Percentiles rank a stretch among this genome's conserved stretches.
phyloP scores from a whole-genome alignment of 2,888 invertebrate genomes.

The Ophioninae sp. region DNA sequence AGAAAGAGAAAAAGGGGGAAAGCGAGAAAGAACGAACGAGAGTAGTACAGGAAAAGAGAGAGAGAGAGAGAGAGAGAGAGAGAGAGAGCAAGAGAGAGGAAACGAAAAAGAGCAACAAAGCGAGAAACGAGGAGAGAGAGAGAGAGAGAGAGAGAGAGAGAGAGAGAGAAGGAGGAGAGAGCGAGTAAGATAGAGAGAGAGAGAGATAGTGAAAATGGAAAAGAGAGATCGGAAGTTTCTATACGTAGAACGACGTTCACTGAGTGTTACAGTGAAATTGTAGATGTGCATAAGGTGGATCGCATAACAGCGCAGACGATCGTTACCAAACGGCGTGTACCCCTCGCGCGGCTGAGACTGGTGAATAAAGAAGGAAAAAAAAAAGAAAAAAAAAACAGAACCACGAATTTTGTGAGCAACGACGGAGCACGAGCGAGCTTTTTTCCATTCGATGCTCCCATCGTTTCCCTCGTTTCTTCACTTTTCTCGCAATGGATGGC shows the following conservation, averaged over 20 bases:
- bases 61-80: neutral
- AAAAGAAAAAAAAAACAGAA: neutral
- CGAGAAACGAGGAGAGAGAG: too few relatives aligned
- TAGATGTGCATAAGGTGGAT: conserved; percentile 40
- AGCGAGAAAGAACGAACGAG: conserved; percentile 22
- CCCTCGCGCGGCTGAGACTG: neutral
- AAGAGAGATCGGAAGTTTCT: neutral
- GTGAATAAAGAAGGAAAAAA: neutral
- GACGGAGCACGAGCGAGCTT: conserved; percentile 14
- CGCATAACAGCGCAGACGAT: conserved; percentile 49
- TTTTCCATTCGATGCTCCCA: conserved; percentile 20
- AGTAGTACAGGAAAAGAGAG: neutral
- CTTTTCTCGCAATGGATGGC: conserved; percentile 5
- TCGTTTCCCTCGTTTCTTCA: conserved; percentile 15
- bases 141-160: neutral
- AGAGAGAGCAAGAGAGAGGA: neutral
- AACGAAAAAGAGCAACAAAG: neutral
- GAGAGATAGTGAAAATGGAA: neutral
- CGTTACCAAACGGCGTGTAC: conserved; percentile 35
- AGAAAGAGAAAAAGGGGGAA: neutral
- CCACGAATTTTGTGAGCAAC: conserved; percentile 11
- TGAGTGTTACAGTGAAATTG: conserved; percentile 8
- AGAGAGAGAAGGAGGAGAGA: neutral
- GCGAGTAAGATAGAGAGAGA: conserved; percentile 24
- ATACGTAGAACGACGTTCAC: neutral